These are phyloP conservation scores for Frankliniella fusca DNA, from an alignment of 2,888 invertebrate species.

Conservation along the genomic window DNA sequence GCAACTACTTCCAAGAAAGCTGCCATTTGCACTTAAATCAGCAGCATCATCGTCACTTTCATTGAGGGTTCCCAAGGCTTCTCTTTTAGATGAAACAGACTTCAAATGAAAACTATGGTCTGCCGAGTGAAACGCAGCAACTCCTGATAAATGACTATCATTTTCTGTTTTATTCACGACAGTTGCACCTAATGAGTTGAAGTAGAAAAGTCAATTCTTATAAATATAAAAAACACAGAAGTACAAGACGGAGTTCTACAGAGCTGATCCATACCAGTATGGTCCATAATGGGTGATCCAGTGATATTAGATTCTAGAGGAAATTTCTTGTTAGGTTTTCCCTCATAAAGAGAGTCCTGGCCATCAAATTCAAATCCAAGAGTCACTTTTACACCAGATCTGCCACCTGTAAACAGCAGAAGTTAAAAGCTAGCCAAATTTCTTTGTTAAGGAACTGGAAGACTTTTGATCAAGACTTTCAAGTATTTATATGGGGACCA, in stretches of 20 bases:
- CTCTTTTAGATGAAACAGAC: background rate
- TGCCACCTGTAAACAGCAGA: constrained; percentile 2
- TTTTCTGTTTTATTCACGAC: constrained; percentile 39
- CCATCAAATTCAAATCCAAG: background rate
- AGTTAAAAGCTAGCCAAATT: background rate
- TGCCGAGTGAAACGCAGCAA: constrained; percentile 69
- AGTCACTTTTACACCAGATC: background rate
- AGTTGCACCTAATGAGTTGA: background rate
- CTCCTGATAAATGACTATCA: constrained; percentile 62
- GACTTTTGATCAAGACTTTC: background rate
- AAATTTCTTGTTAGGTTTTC: background rate
- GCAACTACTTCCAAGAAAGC: constrained; percentile 9
- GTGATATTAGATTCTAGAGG: background rate
- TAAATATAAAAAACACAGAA: background rate
- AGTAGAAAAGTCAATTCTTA: too few relatives aligned
- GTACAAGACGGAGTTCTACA: background rate
- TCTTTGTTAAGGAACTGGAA: background rate
- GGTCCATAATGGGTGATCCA: constrained; percentile 20
- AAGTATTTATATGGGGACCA: background rate
- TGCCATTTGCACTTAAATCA: constrained; percentile 11
- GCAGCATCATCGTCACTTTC: background rate
- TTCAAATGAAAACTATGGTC: constrained; percentile 50
- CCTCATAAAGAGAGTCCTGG: background rate
- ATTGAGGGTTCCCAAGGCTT: background rate
- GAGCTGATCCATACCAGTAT: background rate